Base-by-base conservation (phyloP, 2,113 vertebrate species). In the Monopterus albus region DNA sequence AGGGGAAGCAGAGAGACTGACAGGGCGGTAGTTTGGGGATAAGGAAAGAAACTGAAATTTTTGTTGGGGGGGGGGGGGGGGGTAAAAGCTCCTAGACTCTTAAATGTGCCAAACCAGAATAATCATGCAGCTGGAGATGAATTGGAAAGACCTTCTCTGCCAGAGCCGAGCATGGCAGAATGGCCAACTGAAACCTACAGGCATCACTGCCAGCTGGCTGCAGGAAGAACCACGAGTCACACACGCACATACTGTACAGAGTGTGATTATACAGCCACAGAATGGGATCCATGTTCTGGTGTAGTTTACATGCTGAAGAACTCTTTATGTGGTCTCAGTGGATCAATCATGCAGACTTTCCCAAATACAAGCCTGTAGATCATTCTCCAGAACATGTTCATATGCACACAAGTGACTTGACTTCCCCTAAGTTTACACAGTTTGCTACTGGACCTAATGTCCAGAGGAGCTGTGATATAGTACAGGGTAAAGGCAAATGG, bases 121-220 rank as follows among this genome's bases (percentile, higher is more conserved):
- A 68, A 81, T 75, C 36, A 35, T 43, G 64, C 69, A 38, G 11
- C 28, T 38, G 23, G 38, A 69, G 40, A 81, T 72, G 69, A 86
- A 61, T 21, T n/a, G 72, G 77, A 78, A 68, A 77, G 29, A 75
- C 53, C 72, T 69, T 61, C 38, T 62, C 55, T 83, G 83, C 62
- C 61, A 39, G 7, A 47, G 53, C 50, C 50, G 26, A 65, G 59
- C 53, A 76, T 69, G 51, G 49, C 11, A 77, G 66, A 73, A 28
- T 38, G 72, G 38, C 58, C 38, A 72, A 11, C 62, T 64, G 28
- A 21, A 81, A 83, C 50, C 39, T 45, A 45, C 57, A 69, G 69
- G 55, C 42, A 52, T 47, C 18, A 72, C 68, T 46, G 50, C 39
- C 39, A 69, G 55, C 49, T 38, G 21, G 15, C 53, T 52, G 51